Percentiles rank a stretch among this genome's conserved stretches.
phyloP scores from a whole-genome alignment of 2,797 vertebrate species.

The Balearica regulorum region DNA sequence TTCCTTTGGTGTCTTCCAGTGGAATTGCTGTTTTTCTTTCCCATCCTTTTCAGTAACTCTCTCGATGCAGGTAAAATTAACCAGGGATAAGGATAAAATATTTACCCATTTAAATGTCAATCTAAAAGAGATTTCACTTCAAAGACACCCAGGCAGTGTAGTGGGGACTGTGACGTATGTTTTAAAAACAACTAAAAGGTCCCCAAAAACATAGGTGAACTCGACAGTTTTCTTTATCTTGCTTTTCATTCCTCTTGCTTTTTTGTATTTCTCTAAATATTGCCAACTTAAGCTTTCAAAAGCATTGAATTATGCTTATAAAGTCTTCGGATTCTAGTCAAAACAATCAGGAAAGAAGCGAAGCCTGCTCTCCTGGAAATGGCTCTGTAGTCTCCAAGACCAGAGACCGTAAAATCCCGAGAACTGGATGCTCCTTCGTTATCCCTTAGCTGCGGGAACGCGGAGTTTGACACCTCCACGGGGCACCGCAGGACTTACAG shows the following conservation, averaged over 20 bases:
- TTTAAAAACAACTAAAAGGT: accelerated
- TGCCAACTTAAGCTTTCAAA: accelerated
- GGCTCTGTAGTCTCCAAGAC: background rate
- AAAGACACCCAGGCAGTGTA: accelerated
- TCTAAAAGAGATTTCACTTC: background rate
- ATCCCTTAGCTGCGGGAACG: no score
- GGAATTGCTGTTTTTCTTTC: background rate
- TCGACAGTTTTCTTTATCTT: accelerated
- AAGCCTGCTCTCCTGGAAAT: accelerated
- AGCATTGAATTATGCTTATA: no score
- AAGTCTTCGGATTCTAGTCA: accelerated
- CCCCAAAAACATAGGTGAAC: background rate
- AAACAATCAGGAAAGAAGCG: accelerated
- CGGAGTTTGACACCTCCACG: no score
- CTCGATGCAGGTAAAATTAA: background rate
- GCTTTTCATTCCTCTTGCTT: background rate
- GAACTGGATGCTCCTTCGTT: no score
- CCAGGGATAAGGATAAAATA: background rate
- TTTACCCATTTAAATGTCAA: background rate
- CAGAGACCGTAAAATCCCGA: no score
- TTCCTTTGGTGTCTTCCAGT: background rate
- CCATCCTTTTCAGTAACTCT: background rate
- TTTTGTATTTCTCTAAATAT: accelerated
- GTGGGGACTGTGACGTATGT: accelerated
- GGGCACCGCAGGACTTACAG: no score